phyloP scores from a whole-genome alignment of 2,888 invertebrate species.

The Eumacrocentrus americanus region DNA sequence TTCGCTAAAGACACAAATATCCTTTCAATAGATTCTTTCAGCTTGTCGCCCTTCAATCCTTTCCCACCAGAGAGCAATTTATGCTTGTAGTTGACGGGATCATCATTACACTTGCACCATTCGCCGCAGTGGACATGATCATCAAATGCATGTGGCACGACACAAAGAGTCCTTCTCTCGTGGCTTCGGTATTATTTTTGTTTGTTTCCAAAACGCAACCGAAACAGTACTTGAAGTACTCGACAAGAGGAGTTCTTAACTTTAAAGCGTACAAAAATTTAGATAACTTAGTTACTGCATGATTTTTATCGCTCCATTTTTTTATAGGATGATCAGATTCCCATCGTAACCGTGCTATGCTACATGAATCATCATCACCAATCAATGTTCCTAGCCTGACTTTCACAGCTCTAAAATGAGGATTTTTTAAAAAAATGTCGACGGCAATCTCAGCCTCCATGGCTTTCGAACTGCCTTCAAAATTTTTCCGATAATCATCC shows the following conservation, averaged over 20 bases:
- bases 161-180: not conserved
- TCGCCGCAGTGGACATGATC: not conserved
- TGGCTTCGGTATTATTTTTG: not conserved
- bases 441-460: constrained; percentile 34
- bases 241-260: not conserved
- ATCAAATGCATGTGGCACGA: not conserved
- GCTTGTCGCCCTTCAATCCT: not conserved
- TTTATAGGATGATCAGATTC: not conserved
- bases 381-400: constrained; percentile 21
- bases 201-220: not conserved
- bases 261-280: not conserved
- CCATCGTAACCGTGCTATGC: constrained; percentile 18
- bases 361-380: constrained; percentile 32
- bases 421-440: constrained; percentile 23
- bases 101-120: not conserved
- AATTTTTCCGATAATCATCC: constrained; percentile 30
- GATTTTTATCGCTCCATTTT: constrained; percentile 11
- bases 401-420: constrained; percentile 2
- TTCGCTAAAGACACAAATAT: not conserved
- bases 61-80: not conserved
- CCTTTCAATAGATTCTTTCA: no score
- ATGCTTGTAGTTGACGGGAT: no score
- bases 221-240: not conserved
- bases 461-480: constrained; percentile 28
- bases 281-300: not conserved